These are phyloP conservation scores for Bambusicola thoracicus DNA, from an alignment of 2,113 vertebrate genomes.

Conservation along the genomic window DNA sequence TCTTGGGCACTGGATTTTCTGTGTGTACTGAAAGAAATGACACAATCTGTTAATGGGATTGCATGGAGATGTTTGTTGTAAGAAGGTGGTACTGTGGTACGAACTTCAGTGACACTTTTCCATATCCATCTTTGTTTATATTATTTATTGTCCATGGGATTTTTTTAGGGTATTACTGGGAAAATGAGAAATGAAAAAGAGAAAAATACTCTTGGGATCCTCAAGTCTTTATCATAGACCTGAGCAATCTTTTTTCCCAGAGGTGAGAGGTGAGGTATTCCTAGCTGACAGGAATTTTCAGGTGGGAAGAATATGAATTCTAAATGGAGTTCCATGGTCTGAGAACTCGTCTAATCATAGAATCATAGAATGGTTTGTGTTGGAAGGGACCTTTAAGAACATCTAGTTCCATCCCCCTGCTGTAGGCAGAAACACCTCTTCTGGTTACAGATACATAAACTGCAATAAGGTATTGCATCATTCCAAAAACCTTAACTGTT, in stretches of 20 bases:
- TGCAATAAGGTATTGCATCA: not conserved
- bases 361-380: too few species aligned
- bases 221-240: not conserved
- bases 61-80: not conserved
- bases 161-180: not conserved
- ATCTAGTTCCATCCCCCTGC: too few species aligned
- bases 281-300: not conserved
- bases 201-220: not conserved
- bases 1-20: slow-evolving; percentile 35
- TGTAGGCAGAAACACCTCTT: too few species aligned
- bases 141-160: not conserved
- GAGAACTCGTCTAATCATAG: not conserved
- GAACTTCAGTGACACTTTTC: not conserved
- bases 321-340: not conserved
- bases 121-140: not conserved
- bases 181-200: not conserved
- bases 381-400: too few species aligned
- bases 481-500: not conserved
- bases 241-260: not conserved
- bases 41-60: not conserved
- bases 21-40: slow-evolving; percentile 66
- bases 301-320: not conserved
- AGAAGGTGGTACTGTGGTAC: not conserved
- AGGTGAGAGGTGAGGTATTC: not conserved
- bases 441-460: not conserved